A percentile compares a stretch with the other conserved stretches of the same genome.
Conservation (phyloP, 2,888 invertebrate species). For the Idaea straminata region DNA sequence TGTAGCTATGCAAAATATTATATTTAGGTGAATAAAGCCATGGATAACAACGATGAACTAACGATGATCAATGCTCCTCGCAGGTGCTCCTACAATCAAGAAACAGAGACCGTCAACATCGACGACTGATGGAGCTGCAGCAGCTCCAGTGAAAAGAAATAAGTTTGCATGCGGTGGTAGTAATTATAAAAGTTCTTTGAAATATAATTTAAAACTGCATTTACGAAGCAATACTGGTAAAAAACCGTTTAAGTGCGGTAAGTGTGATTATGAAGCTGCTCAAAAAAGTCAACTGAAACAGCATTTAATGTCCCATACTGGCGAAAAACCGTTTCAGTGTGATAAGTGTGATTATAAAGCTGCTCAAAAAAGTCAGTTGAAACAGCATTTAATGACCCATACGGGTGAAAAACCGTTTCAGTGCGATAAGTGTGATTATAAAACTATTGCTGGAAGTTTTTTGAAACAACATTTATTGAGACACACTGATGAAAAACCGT, state of each 20-base stretch:
- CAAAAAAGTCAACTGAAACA: no score
- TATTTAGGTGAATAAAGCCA: neutral
- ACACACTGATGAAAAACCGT: neutral
- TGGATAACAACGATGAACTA: neutral
- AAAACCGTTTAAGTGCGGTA: no score
- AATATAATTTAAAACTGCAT: no score
- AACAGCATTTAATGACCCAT: neutral
- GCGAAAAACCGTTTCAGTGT: neutral
- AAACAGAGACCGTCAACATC: neutral
- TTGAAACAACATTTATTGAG: neutral
- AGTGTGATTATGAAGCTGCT: no score
- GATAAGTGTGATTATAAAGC: neutral
- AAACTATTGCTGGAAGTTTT: neutral
- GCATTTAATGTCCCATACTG: no score
- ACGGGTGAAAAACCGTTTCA: neutral
- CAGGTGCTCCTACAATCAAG: neutral
- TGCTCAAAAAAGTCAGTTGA: neutral
- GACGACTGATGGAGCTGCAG: neutral
- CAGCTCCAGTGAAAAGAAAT: neutral
- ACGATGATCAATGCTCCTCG: neutral
- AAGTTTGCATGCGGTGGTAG: neutral
- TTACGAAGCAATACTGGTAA: no score
- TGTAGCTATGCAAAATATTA: neutral
- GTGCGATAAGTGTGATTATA: neutral
- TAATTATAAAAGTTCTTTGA: neutral